Percentiles rank a stretch among this genome's conserved stretches.
phyloP scores from a whole-genome alignment of 35 echinoderm and acorn worm genomes.

The Acanthaster planci region DNA sequence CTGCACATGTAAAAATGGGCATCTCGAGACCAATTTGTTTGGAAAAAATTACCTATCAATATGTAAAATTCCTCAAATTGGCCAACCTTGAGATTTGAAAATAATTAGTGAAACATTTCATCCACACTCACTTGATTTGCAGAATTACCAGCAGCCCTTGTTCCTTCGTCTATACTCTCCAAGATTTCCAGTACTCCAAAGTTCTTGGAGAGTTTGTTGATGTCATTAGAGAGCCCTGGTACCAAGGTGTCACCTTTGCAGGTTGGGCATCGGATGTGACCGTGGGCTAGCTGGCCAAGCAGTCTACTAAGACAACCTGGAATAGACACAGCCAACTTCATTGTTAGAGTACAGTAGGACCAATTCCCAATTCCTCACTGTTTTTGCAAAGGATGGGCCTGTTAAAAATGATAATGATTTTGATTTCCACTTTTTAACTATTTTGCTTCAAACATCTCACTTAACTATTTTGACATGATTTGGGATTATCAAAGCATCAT shows the following conservation, averaged over 20 bases:
- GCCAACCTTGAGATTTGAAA: too few species aligned
- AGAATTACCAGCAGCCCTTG: neutral
- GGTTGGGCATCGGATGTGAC: conserved; percentile 64
- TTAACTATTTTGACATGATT: too few species aligned
- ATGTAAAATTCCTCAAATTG: too few species aligned
- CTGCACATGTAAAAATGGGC: too few species aligned
- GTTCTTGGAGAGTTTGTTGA: conserved; percentile 68
- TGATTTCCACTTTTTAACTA: neutral
- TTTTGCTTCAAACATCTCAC: neutral
- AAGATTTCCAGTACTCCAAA: conserved; percentile 78
- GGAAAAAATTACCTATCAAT: too few species aligned
- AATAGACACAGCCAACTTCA: neutral
- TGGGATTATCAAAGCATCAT: too few species aligned
- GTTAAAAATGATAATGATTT: neutral
- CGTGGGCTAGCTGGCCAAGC: conserved; percentile 54
- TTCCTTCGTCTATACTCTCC: conserved; percentile 53
- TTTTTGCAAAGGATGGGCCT: neutral
- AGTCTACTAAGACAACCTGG: conserved; percentile 62
- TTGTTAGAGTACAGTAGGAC: neutral
- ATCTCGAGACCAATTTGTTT: too few species aligned
- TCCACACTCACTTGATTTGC: conserved; percentile 43
- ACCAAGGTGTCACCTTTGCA: conserved; percentile 66
- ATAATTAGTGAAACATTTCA: neutral
- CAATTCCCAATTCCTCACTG: neutral
- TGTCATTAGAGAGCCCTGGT: conserved; percentile 59